Evolutionary conservation across 30 jellyfish, hydroid and myxozoan species (phyloP).

Genomic region (Clytia hemisphaerica): DNA sequence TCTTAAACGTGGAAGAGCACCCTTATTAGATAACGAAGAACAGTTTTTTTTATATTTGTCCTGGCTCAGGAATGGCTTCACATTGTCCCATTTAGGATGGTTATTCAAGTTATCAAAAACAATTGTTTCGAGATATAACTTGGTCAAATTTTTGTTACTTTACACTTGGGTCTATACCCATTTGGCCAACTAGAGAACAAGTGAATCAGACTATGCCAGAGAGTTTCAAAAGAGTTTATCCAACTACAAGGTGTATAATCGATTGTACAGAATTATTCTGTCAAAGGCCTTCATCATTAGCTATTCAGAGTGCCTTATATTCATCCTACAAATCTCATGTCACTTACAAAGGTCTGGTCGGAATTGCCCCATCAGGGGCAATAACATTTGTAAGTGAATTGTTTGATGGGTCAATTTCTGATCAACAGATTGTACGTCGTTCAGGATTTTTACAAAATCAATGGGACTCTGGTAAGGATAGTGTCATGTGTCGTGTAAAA

Average conservation of each 20-base stretch:
- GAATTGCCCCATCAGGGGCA: slow-evolving; percentile 64
- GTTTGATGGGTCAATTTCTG: slow-evolving; percentile 13
- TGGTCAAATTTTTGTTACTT: slow-evolving; percentile 46
- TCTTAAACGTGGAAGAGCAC: too few species aligned
- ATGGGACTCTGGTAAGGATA: too few species aligned
- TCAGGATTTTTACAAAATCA: too few species aligned
- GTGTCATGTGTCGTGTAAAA: too few species aligned
- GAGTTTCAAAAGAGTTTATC: slow-evolving; percentile 22
- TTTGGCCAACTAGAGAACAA: slow-evolving; percentile 49
- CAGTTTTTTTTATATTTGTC: slow-evolving; percentile 39
- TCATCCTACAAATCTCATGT: slow-evolving; percentile 45
- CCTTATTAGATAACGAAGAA: too few species aligned
- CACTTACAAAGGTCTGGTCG: slow-evolving; percentile 44
- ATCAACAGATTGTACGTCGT: too few species aligned
- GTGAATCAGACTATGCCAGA: slow-evolving; percentile 37
- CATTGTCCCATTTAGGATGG: slow-evolving; percentile 36
- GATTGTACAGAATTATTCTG: slow-evolving; percentile 56
- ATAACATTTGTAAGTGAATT: slow-evolving; percentile 35
- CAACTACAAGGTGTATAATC: slow-evolving; percentile 40
- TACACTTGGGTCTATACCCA: slow-evolving; percentile 40
- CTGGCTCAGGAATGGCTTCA: slow-evolving; percentile 34
- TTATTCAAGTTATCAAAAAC: slow-evolving; percentile 30
- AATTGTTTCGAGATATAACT: slow-evolving; percentile 36
- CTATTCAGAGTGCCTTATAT: slow-evolving; percentile 27
- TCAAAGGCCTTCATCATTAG: slow-evolving; percentile 43